Evolutionary conservation across 2,113 vertebrate genomes (phyloP).

Genomic region (Hippocampus comes): DNA sequence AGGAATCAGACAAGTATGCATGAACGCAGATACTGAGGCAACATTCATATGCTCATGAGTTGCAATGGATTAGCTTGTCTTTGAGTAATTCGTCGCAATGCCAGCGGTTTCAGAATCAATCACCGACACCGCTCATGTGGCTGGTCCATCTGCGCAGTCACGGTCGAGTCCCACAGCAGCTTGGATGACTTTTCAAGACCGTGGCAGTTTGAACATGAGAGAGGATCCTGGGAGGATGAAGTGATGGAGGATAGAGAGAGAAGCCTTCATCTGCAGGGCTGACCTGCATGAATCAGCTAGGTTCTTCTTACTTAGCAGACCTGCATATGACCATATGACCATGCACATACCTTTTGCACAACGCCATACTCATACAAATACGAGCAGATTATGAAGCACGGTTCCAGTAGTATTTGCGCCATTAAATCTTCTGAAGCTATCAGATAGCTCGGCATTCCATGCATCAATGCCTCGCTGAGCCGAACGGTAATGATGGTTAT

Average conservation of each 20-base stretch:
- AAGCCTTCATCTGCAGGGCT: slow-evolving; percentile 60
- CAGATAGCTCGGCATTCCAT: slow-evolving; percentile 30
- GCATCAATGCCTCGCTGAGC: slow-evolving; percentile 37
- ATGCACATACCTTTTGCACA: slow-evolving; percentile 10
- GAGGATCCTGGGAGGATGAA: slow-evolving; percentile 61
- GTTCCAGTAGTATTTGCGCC: slow-evolving; percentile 28
- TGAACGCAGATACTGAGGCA: slow-evolving; percentile 37
- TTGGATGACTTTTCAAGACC: slow-evolving; percentile 36
- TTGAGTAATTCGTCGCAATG: slow-evolving; percentile 42
- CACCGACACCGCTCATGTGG: slow-evolving; percentile 34
- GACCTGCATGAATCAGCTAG: slow-evolving; percentile 61
- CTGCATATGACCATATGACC: slow-evolving; percentile 14
- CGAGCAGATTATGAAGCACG: slow-evolving; percentile 1
- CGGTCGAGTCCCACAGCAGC: slow-evolving; percentile 17
- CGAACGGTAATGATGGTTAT: slow-evolving; percentile 34
- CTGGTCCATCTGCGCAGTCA: slow-evolving; percentile 16
- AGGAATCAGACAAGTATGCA: slow-evolving; percentile 51
- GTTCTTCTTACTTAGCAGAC: slow-evolving; percentile 23
- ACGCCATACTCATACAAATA: background rate
- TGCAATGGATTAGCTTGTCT: slow-evolving; percentile 62
- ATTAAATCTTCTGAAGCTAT: slow-evolving; percentile 19
- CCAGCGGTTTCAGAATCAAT: slow-evolving; percentile 45
- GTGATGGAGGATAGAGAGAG: slow-evolving; percentile 41
- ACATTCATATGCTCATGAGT: slow-evolving; percentile 42
- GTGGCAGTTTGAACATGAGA: slow-evolving; percentile 50